These are phyloP conservation scores for Oceanodroma tethys DNA, from an alignment of 2,113 vertebrate species.

Conservation along the genomic window DNA sequence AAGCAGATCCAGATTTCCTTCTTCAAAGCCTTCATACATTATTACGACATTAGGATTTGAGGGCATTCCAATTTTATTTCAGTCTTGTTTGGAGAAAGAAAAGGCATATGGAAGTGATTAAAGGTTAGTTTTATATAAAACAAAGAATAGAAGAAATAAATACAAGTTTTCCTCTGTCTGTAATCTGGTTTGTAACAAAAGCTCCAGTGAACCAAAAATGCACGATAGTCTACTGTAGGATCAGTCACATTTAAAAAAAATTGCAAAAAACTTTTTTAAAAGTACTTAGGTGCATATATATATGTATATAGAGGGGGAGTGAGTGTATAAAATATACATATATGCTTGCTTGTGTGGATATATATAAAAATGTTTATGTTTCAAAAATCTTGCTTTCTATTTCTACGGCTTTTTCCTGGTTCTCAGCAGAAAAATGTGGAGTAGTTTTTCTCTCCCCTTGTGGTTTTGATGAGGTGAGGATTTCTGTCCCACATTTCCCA, in stretches of 20 bases:
- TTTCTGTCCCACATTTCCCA: not conserved
- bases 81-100: slow-evolving; percentile 14
- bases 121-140: slow-evolving; percentile 22
- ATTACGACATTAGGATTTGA: slow-evolving; percentile 11
- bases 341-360: not conserved
- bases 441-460: not conserved
- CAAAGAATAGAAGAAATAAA: not conserved
- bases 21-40: not conserved
- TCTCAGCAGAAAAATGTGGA: not conserved
- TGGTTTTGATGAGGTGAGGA: not conserved
- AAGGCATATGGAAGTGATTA: slow-evolving; percentile 46
- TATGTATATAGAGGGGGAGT: not conserved
- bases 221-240: not conserved
- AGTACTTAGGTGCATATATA: not conserved
- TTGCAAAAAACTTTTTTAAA: not conserved
- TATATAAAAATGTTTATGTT: not conserved
- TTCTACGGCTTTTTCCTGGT: not conserved
- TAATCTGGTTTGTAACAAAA: not conserved
- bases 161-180: not conserved
- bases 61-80: slow-evolving; percentile 33
- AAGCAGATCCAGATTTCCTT: slow-evolving; percentile 38
- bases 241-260: not conserved
- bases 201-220: not conserved
- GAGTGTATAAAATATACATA: not conserved
- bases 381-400: not conserved